Evolutionary conservation across 2,113 vertebrate species (phyloP).

Genomic region (Caloenas nicobarica): DNA sequence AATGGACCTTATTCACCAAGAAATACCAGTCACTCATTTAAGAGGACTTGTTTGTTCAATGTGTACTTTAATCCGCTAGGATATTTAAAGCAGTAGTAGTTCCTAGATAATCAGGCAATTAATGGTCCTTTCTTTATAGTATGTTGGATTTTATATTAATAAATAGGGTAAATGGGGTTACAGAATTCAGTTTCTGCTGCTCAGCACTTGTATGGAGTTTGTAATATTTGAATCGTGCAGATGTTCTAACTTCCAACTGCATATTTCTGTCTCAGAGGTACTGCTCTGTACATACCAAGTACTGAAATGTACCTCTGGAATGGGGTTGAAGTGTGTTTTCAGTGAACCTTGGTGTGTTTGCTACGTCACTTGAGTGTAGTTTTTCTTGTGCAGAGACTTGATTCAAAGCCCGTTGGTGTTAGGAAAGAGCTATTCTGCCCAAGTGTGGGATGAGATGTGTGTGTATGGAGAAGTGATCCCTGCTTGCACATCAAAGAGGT

Average conservation of each 20-base stretch:
- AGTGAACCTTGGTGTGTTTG: background rate
- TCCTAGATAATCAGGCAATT: background rate
- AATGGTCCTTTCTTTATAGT: background rate
- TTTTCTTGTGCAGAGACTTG: background rate
- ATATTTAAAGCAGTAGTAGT: background rate
- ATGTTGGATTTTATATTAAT: background rate
- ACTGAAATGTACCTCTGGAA: background rate
- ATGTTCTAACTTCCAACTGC: background rate
- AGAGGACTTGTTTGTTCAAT: background rate
- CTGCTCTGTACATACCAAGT: background rate
- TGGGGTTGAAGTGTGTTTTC: background rate
- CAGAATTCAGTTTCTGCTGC: background rate
- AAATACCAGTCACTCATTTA: background rate
- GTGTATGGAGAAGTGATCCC: background rate
- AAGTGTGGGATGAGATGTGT: background rate
- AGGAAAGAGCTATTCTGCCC: background rate
- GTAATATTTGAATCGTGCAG: background rate
- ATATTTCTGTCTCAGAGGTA: background rate
- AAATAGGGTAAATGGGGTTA: background rate
- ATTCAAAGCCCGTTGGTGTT: background rate
- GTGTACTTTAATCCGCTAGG: background rate
- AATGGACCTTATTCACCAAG: background rate
- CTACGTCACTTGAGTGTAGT: background rate
- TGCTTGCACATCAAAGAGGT: background rate
- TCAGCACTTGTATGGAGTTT: background rate